These are phyloP conservation scores for Albula goreensis DNA, from an alignment of 2,113 vertebrate species.

Conservation along the genomic window DNA sequence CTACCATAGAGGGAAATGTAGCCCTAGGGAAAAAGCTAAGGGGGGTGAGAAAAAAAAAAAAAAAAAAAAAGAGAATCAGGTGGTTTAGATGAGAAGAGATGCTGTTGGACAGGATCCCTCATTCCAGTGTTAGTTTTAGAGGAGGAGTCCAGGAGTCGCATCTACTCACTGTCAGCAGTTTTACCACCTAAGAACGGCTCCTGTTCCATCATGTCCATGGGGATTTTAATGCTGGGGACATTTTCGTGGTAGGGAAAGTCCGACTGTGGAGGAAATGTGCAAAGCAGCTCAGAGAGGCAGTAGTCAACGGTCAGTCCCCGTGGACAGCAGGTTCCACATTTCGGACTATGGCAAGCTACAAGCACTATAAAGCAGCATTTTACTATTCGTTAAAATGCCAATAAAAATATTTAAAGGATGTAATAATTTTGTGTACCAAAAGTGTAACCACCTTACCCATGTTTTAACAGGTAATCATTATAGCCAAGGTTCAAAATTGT, in stretches of 20 bases:
- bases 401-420: too few relatives aligned
- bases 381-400: too few relatives aligned
- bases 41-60: neutral
- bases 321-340: neutral
- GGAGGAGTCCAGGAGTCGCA: slow-evolving; percentile 51
- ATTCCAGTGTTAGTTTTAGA: slow-evolving; percentile 28
- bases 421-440: too few relatives aligned
- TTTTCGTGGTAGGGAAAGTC: slow-evolving; percentile 93
- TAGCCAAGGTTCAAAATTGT: too few relatives aligned
- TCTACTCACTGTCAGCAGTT: slow-evolving; percentile 94
- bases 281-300: slow-evolving; percentile 64
- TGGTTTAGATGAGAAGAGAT: neutral
- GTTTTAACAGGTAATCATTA: too few relatives aligned
- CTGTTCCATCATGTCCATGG: slow-evolving; percentile 97
- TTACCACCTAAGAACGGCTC: slow-evolving; percentile 92
- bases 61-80: neutral
- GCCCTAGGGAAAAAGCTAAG: neutral
- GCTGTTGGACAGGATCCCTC: neutral
- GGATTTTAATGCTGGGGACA: slow-evolving; percentile 97
- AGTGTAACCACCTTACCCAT: too few relatives aligned
- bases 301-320: neutral
- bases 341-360: neutral
- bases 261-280: slow-evolving; percentile 86
- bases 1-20: neutral
- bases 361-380: too few relatives aligned